Percentiles rank a stretch among this genome's conserved stretches.
phyloP scores from a whole-genome alignment of 2,113 vertebrate species.

The Bungarus multicinctus region DNA sequence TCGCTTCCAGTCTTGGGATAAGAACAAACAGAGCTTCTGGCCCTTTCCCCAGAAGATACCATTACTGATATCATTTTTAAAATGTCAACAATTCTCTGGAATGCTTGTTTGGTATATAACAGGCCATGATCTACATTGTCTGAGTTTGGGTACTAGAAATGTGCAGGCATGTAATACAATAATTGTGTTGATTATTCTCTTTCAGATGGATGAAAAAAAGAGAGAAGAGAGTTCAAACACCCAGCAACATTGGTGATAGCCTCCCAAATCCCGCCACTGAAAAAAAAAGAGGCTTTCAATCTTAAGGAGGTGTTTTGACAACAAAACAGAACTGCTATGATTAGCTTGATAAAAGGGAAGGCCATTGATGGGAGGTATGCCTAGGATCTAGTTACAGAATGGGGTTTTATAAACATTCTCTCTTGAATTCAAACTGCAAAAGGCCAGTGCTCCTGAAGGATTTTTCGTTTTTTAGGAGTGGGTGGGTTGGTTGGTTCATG shows the following conservation, averaged over 20 bases:
- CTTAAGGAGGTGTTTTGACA: conserved; percentile 60
- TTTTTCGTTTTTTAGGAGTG: not conserved
- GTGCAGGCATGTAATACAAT: not conserved
- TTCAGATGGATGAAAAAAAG: not conserved
- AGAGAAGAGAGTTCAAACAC: not conserved
- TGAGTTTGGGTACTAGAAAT: not conserved
- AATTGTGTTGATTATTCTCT: not conserved
- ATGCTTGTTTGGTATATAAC: not conserved
- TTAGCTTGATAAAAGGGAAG: conserved; percentile 61
- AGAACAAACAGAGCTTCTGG: not conserved
- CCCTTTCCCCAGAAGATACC: not conserved
- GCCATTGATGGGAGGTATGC: conserved; percentile 53
- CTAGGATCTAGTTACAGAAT: conserved; percentile 63
- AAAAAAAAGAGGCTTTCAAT: conserved; percentile 29
- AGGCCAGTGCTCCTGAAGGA: conserved; percentile 34
- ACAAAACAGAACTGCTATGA: conserved; percentile 57
- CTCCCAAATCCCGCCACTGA: conserved; percentile 27
- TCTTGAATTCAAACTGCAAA: conserved; percentile 47
- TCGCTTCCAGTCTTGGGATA: not conserved
- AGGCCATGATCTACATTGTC: not conserved
- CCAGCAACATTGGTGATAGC: not conserved
- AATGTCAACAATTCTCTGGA: not conserved
- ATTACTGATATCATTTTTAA: not conserved
- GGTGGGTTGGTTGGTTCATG: not conserved
- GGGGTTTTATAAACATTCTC: conserved; percentile 60